Conservation (phyloP, 2,113 vertebrate species). For the Coreoperca whiteheadi region DNA sequence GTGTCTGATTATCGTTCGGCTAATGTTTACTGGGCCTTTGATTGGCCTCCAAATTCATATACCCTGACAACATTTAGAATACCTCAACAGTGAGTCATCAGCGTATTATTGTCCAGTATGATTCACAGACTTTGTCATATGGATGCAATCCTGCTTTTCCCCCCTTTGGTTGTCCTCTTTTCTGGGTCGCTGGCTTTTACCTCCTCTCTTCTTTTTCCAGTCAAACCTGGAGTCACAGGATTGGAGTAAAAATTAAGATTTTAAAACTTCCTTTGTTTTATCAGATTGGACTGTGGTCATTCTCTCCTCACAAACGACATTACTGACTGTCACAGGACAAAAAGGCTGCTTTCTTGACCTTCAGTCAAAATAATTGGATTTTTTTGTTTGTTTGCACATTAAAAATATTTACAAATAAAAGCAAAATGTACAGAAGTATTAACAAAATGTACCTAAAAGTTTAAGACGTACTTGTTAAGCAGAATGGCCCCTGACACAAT, state of each 20-base stretch:
- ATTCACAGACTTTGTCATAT: conserved; percentile 29
- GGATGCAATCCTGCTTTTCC: conserved; percentile 26
- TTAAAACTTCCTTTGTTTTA: conserved; percentile 8
- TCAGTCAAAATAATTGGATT: background rate
- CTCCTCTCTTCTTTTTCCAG: conserved; percentile 13
- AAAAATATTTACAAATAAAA: too few species aligned
- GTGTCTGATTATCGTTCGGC: background rate
- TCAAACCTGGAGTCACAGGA: conserved; percentile 28
- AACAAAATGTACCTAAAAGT: too few species aligned
- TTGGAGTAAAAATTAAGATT: background rate
- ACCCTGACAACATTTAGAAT: conserved; percentile 52
- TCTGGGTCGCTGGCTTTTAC: conserved; percentile 25
- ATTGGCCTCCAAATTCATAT: conserved; percentile 39
- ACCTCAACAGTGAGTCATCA: conserved; percentile 57
- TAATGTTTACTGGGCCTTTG: conserved; percentile 32
- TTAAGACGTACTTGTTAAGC: too few species aligned
- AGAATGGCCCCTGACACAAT: too few species aligned
- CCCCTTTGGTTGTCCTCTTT: background rate
- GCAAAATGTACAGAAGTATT: too few species aligned
- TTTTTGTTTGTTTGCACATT: background rate
- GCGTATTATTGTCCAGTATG: conserved; percentile 36
- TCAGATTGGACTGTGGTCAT: background rate
- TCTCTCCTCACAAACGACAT: background rate
- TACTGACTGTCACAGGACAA: background rate
- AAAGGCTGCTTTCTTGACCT: background rate